A percentile compares a stretch with the other conserved stretches of the same genome.
Evolutionary conservation across 2,113 vertebrate species (phyloP).

Genomic region (Meleagris gallopavo): DNA sequence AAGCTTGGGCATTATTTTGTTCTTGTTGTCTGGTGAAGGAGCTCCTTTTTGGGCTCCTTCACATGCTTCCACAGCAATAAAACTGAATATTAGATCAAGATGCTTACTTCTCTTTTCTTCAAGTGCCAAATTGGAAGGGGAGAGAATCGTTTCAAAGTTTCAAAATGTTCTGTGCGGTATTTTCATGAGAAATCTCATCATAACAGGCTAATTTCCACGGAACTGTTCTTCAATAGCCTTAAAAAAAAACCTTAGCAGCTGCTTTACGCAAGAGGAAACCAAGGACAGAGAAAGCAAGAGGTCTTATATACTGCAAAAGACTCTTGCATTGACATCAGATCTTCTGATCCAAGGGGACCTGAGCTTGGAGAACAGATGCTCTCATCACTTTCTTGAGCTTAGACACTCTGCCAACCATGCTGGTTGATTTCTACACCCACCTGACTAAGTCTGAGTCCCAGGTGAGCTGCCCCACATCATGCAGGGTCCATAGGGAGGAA

Average conservation of each 20-base stretch:
- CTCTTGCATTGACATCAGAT: fast-evolving
- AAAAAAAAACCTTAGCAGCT: not conserved
- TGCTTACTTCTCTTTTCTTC: not conserved
- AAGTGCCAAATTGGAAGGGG: not conserved
- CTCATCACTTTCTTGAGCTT: not conserved
- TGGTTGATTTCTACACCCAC: not conserved
- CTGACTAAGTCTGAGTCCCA: not conserved
- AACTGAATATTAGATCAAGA: not conserved
- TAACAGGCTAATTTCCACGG: not conserved
- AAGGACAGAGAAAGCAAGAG: not conserved
- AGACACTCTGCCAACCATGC: not conserved
- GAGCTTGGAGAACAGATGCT: not conserved
- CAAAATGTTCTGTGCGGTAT: not conserved
- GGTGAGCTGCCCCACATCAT: not conserved
- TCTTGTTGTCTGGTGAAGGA: not conserved
- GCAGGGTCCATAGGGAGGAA: not conserved
- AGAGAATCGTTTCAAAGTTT: not conserved
- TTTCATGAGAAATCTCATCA: not conserved
- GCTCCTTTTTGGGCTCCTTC: not conserved
- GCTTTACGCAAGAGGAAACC: not conserved
- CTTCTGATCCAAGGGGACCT: not conserved
- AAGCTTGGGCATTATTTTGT: fast-evolving
- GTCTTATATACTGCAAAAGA: not conserved
- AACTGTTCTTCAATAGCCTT: not conserved
- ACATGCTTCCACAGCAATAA: not conserved